Percentiles rank a stretch among this genome's conserved stretches.
These are phyloP conservation scores for Rhea americana DNA, from an alignment of 2,113 vertebrate species.

Conservation along the genomic window DNA sequence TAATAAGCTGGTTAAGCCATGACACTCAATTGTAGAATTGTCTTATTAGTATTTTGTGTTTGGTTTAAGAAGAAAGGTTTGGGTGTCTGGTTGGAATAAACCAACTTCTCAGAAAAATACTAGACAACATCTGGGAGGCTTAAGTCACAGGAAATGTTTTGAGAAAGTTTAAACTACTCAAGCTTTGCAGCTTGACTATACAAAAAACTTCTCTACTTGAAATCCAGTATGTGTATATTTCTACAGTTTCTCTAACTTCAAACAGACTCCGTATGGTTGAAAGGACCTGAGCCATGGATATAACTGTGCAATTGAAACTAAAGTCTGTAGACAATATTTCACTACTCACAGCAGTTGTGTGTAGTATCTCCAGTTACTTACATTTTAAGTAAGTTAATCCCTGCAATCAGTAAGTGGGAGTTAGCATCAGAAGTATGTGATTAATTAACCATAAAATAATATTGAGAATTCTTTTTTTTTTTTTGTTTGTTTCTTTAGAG, in stretches of 20 bases:
- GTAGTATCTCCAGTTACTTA: neutral
- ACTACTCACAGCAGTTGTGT: neutral
- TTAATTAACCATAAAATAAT: neutral
- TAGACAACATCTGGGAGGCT: neutral
- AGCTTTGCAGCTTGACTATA: neutral
- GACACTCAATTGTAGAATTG: neutral
- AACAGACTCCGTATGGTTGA: neutral
- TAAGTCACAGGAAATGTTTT: neutral
- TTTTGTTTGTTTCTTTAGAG: neutral
- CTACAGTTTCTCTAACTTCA: neutral
- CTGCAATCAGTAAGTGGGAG: neutral
- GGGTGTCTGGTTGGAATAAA: neutral
- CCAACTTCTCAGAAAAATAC: neutral
- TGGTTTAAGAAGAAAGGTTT: neutral
- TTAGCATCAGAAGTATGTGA: neutral
- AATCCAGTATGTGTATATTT: neutral
- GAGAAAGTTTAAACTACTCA: neutral
- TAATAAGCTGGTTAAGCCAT: neutral
- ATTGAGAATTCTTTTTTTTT: neutral
- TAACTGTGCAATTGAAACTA: neutral
- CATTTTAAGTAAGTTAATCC: neutral
- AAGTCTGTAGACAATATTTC: neutral
- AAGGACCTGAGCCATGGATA: neutral
- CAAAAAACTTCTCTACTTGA: neutral
- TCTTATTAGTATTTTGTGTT: neutral